Conservation (phyloP, 2,797 vertebrate genomes). For the Microctenopoma lineatum region DNA sequence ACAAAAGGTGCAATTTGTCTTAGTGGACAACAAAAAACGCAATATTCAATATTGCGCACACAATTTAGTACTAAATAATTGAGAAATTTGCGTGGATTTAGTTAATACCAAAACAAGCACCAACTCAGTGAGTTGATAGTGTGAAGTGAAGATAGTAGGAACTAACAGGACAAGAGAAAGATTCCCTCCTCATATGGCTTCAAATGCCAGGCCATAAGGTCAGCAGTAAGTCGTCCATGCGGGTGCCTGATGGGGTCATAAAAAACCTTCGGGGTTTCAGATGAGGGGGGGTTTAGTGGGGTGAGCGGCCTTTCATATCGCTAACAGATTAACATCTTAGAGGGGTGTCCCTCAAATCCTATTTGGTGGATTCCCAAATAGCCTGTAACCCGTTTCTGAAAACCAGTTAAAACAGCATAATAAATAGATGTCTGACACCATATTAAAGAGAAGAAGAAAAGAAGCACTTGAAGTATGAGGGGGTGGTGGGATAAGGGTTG, state of each 20-base stretch:
- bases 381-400: constrained; percentile 83
- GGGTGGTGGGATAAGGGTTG: constrained; percentile 37
- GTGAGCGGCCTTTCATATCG: constrained; percentile 84
- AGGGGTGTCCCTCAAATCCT: constrained; percentile 82
- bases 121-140: constrained; percentile 7
- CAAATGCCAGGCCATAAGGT: constrained; percentile 83
- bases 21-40: no score
- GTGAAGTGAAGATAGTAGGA: constrained; percentile 11
- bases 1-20: no score
- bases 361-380: constrained; percentile 84
- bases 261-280: constrained; percentile 77
- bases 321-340: constrained; percentile 85
- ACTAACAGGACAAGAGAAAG: constrained; percentile 69
- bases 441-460: constrained; percentile 82
- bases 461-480: constrained; percentile 59
- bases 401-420: constrained; percentile 83
- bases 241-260: constrained; percentile 86
- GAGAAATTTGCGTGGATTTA: no score
- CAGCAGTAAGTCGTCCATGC: constrained; percentile 83
- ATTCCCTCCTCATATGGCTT: constrained; percentile 81
- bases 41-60: no score
- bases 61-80: no score
- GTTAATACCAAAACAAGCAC: constrained; percentile 13
- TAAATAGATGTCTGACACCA: constrained; percentile 85
- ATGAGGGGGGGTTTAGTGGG: constrained; percentile 78